A percentile compares a stretch with the other conserved stretches of the same genome.
Evolutionary conservation across 2,888 invertebrate genomes (phyloP).

Genomic region (Monochamus alternatus): DNA sequence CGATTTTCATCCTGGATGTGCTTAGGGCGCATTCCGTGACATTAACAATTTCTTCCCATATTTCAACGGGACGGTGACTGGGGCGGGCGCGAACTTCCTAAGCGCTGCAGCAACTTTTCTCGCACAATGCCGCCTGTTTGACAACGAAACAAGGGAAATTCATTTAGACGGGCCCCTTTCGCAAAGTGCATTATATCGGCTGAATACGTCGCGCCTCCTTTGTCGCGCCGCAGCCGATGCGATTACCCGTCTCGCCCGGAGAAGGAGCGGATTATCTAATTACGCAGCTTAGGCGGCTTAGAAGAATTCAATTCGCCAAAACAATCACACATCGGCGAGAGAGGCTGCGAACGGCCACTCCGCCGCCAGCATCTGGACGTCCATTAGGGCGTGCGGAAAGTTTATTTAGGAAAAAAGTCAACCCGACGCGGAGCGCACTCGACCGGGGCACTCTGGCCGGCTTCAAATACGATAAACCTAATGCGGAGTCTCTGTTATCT

Average conservation of each 20-base stretch:
- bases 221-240: slow-evolving; percentile 9
- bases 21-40: background rate
- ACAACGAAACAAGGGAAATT: slow-evolving; percentile 15
- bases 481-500: slow-evolving; percentile 54
- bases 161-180: background rate
- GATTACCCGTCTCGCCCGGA: slow-evolving; percentile 1
- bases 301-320: slow-evolving; percentile 33
- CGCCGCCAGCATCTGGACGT: background rate
- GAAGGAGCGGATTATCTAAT: slow-evolving; percentile 20
- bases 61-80: slow-evolving; percentile 4
- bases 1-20: no score
- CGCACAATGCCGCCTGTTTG: slow-evolving; percentile 5
- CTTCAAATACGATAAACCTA: slow-evolving; percentile 51
- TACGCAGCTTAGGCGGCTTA: slow-evolving; percentile 19
- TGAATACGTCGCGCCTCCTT: slow-evolving; percentile 13
- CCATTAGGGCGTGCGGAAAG: slow-evolving; percentile 42
- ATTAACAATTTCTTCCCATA: slow-evolving; percentile 9
- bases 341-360: slow-evolving; percentile 9
- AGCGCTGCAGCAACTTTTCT: slow-evolving; percentile 8
- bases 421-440: slow-evolving; percentile 46
- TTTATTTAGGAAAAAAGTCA: slow-evolving; percentile 60
- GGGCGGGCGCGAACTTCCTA: background rate
- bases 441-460: slow-evolving; percentile 44
- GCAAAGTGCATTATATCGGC: slow-evolving; percentile 11
- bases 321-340: slow-evolving; percentile 18